These are phyloP conservation scores for Tiliacea citrago DNA, from an alignment of 2,888 invertebrate genomes.

Conservation along the genomic window DNA sequence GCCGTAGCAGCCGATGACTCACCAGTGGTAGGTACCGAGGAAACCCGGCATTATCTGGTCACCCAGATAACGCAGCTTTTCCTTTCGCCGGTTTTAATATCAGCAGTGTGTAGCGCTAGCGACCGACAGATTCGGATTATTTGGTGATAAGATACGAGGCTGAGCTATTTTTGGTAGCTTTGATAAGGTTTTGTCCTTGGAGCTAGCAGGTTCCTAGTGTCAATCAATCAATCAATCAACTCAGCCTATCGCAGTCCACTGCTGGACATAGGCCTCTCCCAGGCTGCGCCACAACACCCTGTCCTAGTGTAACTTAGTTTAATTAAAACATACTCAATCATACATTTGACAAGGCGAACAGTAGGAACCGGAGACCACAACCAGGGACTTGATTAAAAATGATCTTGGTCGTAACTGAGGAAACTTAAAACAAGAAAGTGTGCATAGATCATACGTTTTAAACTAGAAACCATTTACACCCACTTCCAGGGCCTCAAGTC, in stretches of 20 bases:
- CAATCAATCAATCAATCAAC: no score
- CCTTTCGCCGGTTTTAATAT: constrained; percentile 42
- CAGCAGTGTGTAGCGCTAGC: constrained; percentile 8
- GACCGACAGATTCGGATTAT: constrained; percentile 22
- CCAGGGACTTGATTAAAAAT: no score
- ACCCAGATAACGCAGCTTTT: constrained; percentile 44
- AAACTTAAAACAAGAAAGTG: no score
- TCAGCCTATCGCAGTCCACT: no score
- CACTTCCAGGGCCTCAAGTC: no score
- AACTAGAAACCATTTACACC: no score
- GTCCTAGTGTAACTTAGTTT: not conserved
- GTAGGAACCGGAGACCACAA: not conserved
- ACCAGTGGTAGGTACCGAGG: constrained; percentile 77
- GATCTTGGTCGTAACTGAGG: no score
- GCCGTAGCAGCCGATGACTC: constrained; percentile 91
- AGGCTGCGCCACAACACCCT: no score
- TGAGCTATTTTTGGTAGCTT: constrained; percentile 29
- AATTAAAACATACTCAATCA: not conserved
- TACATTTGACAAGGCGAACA: not conserved
- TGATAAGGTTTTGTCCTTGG: constrained; percentile 24
- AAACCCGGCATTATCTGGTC: constrained; percentile 47
- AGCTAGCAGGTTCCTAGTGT: no score
- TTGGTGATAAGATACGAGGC: constrained; percentile 22
- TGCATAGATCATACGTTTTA: no score
- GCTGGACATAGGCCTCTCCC: no score